A percentile compares a stretch with the other conserved stretches of the same genome.
phyloP scores from a whole-genome alignment of 2,113 vertebrate genomes.

The Aptenodytes patagonicus region DNA sequence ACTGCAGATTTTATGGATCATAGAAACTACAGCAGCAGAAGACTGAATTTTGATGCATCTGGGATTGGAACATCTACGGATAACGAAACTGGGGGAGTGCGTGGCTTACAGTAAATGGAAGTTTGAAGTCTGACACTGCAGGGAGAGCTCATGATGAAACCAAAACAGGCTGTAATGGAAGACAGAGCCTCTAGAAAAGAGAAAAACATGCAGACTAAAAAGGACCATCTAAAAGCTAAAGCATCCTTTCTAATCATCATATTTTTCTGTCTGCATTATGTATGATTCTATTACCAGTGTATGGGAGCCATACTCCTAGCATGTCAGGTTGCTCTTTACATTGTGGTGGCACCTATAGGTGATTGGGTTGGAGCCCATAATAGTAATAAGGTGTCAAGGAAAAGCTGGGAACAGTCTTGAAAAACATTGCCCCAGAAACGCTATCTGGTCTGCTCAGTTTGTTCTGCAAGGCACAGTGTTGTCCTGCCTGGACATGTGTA shows the following conservation, averaged over 20 bases:
- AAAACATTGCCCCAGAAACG: background rate
- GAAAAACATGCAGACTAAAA: background rate
- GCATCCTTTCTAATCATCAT: background rate
- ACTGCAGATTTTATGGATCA: background rate
- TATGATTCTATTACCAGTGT: background rate
- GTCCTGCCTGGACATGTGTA: accelerated
- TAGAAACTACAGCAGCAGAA: background rate
- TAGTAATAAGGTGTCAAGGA: background rate
- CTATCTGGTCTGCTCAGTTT: background rate
- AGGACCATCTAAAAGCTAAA: background rate
- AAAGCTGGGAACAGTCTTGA: background rate
- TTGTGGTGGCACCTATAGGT: background rate
- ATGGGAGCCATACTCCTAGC: background rate
- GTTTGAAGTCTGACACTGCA: background rate
- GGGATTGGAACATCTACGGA: background rate
- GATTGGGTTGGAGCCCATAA: background rate
- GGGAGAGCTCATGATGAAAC: background rate
- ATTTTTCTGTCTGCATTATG: background rate
- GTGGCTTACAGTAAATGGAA: background rate
- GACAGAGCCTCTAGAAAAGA: background rate
- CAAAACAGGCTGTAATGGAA: background rate
- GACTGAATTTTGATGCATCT: background rate
- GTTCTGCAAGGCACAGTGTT: background rate
- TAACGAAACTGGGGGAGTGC: background rate
- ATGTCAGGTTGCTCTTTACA: background rate